Evolutionary conservation across 2,888 invertebrate species (phyloP).

Genomic region (Habrosyne pyritoides): DNA sequence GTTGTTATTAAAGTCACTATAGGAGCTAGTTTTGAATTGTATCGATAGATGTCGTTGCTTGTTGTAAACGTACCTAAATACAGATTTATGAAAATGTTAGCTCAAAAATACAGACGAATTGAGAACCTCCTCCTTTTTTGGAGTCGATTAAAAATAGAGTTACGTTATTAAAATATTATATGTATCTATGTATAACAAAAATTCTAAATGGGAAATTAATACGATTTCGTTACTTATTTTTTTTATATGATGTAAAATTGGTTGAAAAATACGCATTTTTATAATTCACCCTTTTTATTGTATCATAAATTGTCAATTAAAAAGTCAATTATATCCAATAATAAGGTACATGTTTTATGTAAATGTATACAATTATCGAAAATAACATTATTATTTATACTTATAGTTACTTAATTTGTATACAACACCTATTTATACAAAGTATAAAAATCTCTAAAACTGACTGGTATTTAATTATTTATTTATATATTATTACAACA

Average conservation of each 20-base stretch:
- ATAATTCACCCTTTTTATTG: constrained; percentile 39
- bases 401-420: constrained; percentile 30
- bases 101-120: no score
- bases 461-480: constrained; percentile 61
- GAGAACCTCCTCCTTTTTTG: no score
- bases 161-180: no score
- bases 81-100: no score
- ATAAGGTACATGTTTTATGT: constrained; percentile 20
- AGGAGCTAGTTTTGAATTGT: not conserved
- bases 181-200: not conserved
- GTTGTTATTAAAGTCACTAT: not conserved
- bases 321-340: constrained; percentile 22
- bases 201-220: no score
- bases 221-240: no score
- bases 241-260: not conserved
- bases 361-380: constrained; percentile 14
- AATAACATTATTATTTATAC: constrained; percentile 28
- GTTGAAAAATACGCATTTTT: constrained; percentile 1
- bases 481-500: constrained; percentile 28
- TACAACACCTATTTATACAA: constrained; percentile 47
- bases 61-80: no score
- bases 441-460: constrained; percentile 56
- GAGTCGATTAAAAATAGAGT: no score
- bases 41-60: not conserved
- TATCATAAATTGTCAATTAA: constrained; percentile 33